phyloP scores from a whole-genome alignment of 2,888 invertebrate genomes.

The Podotricha telesiphe region DNA sequence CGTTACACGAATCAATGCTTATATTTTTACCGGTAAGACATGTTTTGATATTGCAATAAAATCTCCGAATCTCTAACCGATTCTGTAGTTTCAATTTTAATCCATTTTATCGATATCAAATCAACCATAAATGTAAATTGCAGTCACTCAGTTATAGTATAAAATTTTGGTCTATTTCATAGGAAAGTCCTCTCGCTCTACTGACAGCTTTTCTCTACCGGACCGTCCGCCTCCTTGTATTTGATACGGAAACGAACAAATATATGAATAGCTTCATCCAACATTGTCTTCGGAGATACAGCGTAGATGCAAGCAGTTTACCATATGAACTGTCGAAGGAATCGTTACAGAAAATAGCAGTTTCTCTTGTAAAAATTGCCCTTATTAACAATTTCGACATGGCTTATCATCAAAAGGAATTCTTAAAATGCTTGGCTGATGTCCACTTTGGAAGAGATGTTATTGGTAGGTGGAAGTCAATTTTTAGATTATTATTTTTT shows the following conservation, averaged over 20 bases:
- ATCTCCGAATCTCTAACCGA: too few relatives aligned
- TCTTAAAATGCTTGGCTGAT: constrained; percentile 83
- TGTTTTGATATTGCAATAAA: too few relatives aligned
- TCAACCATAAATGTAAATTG: too few relatives aligned
- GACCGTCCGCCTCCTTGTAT: constrained; percentile 74
- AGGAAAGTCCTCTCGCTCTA: constrained; percentile 86
- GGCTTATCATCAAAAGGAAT: constrained; percentile 85
- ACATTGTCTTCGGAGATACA: constrained; percentile 70
- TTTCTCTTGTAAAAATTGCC: constrained; percentile 84
- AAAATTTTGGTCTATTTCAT: constrained; percentile 49
- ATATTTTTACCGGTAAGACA: constrained; percentile 88
- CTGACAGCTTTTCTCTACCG: constrained; percentile 85
- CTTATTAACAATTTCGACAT: constrained; percentile 86
- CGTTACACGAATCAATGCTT: constrained; percentile 85
- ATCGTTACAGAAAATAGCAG: constrained; percentile 81
- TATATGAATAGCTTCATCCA: constrained; percentile 65
- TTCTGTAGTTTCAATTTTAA: too few relatives aligned
- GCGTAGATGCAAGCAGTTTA: constrained; percentile 59
- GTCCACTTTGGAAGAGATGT: constrained; percentile 84
- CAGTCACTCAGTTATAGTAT: too few relatives aligned
- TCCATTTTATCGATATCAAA: too few relatives aligned
- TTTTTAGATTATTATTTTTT: too few relatives aligned
- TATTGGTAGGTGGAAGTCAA: constrained; percentile 62
- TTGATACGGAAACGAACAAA: constrained; percentile 71
- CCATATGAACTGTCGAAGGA: constrained; percentile 77